Conservation (phyloP, 2,113 vertebrate species). For the Tympanuchus pallidicinctus region DNA sequence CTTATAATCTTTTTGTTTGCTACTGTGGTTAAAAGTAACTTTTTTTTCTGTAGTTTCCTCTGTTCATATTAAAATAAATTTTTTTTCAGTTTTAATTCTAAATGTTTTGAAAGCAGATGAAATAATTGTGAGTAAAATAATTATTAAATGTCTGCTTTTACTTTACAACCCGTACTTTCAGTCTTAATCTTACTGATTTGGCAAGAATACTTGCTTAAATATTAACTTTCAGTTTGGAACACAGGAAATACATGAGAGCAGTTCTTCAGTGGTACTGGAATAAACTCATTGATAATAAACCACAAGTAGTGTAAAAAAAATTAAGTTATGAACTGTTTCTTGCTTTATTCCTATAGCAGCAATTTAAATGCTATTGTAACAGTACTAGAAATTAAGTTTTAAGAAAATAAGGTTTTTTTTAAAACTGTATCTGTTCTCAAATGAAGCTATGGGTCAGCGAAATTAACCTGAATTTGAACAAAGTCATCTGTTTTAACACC, state of each 20-base stretch:
- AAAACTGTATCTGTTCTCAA: not conserved
- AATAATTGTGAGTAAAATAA: not conserved
- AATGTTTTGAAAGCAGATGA: not conserved
- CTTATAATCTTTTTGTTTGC: not conserved
- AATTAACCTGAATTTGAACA: not conserved
- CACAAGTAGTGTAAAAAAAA: too few species aligned
- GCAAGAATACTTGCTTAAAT: not conserved
- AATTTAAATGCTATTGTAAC: not conserved
- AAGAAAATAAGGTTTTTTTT: not conserved
- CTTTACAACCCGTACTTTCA: not conserved
- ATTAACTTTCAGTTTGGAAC: not conserved
- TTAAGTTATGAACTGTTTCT: fast-evolving
- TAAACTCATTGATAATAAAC: not conserved
- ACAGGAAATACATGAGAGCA: not conserved
- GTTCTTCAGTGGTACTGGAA: not conserved
- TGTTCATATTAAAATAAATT: constrained; percentile 3
- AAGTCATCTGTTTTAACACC: not conserved
- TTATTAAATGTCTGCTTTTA: not conserved
- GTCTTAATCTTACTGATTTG: not conserved
- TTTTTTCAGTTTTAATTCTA: not conserved
- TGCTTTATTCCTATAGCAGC: not conserved
- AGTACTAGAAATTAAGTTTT: not conserved
- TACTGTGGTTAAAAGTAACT: not conserved
- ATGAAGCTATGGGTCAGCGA: not conserved
- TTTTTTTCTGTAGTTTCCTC: not conserved